phyloP scores from a whole-genome alignment of 2,797 vertebrate species.

The Eidolon dupreanum region DNA sequence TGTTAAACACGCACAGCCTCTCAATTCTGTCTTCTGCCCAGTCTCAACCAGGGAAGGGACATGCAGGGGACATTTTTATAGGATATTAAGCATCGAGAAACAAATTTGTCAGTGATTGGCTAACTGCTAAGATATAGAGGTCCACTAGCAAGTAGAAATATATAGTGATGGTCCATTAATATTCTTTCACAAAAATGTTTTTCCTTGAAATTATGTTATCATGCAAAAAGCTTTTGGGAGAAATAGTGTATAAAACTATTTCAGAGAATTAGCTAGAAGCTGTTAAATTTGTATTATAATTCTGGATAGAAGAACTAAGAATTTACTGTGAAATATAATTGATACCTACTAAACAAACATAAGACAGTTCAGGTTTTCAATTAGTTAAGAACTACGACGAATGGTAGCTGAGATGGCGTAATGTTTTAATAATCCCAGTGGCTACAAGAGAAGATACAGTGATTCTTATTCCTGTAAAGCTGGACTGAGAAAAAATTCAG shows the following conservation, averaged over 20 bases:
- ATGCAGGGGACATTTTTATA: background rate
- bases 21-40: slow-evolving; percentile 3
- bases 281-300: slow-evolving; percentile 17
- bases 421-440: background rate
- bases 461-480: background rate
- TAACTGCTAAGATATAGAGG: background rate
- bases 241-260: background rate
- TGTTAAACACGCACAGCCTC: background rate
- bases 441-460: background rate
- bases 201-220: slow-evolving; percentile 9
- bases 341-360: background rate
- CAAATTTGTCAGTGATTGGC: slow-evolving; percentile 15
- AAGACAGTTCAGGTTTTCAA: background rate
- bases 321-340: background rate
- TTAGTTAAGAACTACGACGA: background rate
- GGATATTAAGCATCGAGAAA: slow-evolving; percentile 10
- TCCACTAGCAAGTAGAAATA: background rate
- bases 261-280: background rate
- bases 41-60: background rate
- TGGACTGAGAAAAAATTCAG: background rate
- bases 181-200: slow-evolving; percentile 24
- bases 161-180: background rate
- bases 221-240: slow-evolving; percentile 16
- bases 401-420: background rate
- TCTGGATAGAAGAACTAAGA: slow-evolving; percentile 34